Evolutionary conservation across 2,888 invertebrate species (phyloP).

Genomic region (Harpagoxenus sublaevis): DNA sequence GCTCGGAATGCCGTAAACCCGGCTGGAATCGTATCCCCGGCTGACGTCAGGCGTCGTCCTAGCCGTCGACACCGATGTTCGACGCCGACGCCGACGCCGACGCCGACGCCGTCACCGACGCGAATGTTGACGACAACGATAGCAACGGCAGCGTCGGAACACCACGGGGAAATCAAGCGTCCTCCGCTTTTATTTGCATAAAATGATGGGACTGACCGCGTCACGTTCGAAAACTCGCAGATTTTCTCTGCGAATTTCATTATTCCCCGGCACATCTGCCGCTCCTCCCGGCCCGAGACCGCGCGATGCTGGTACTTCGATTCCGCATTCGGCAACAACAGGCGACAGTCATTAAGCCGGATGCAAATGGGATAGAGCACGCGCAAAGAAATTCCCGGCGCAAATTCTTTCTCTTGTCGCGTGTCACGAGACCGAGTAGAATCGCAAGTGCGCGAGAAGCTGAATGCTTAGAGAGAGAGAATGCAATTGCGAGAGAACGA

Average conservation of each 20-base stretch:
- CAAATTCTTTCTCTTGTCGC: conserved; percentile 2
- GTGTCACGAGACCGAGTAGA: not conserved
- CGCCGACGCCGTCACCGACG: conserved; percentile 24
- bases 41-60: conserved; percentile 56
- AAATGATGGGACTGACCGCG: conserved; percentile 84
- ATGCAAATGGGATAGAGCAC: conserved; percentile 67
- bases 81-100: conserved; percentile 10
- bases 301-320: conserved; percentile 38
- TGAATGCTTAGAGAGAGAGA: not conserved
- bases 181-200: conserved; percentile 85
- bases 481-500: not conserved
- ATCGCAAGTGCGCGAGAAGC: conserved; percentile 9
- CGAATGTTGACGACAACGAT: conserved; percentile 39
- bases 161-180: conserved; percentile 85
- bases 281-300: conserved; percentile 28
- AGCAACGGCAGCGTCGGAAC: conserved; percentile 71
- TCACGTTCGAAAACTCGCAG: conserved; percentile 79
- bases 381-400: conserved; percentile 36
- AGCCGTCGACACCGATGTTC: not conserved
- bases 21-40: conserved; percentile 48
- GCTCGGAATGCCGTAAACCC: conserved; percentile 46
- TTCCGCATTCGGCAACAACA: conserved; percentile 63
- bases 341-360: conserved; percentile 66
- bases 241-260: conserved; percentile 75
- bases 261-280: conserved; percentile 50